Evolutionary conservation across 92 coral and sea anemone genomes (phyloP), one percentile per base, ranked within the genome.

Genomic region (Diadumene lineata): DNA sequence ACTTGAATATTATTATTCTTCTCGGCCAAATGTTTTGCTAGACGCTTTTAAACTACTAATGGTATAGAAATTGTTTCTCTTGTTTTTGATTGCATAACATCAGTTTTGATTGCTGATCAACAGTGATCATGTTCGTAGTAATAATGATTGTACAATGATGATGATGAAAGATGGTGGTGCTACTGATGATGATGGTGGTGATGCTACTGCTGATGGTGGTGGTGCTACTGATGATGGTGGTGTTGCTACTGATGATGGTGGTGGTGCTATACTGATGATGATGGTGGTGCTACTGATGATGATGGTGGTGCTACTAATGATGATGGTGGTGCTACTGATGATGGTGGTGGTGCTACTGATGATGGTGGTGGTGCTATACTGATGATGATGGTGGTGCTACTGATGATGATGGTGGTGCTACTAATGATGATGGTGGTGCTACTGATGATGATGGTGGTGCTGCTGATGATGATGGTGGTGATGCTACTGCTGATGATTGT

Each of bases 281-380:
- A 22, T 25, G 68, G 3, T 63, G 68, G 19, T 63, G 68, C 13
- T 63, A 32, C 13, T 63, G 68, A 63, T 63, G 19, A 63, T 63
- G 68, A 17, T 63, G 68, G 43, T 25, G 68, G 4, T 53, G 60
- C 11, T 22, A 4, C 13, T 38, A 38, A 4, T 38, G 48, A 38
- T 38, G 13, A 38, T 16, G 22, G 4, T 53, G 60, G 60, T 53
- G 60, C 3, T 53, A 53, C n/a, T 53, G 60, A 53, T 16, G 60
- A 16, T 53, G 60, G 25, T 53, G 60, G 2, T 53, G 60, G 60
- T 16, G 60, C 13, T 38, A 38, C 13, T 38, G 48, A 38, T 38
- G 48, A 38, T 38, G 6, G 48, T 38, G 48, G 6, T 38, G 48
- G 48, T 38, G 48, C 13, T 38, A 38, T 38, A 13, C 6, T 38